These are phyloP conservation scores for Sylvilagus bachmani DNA, from an alignment of 2,113 vertebrate species.

Conservation along the genomic window DNA sequence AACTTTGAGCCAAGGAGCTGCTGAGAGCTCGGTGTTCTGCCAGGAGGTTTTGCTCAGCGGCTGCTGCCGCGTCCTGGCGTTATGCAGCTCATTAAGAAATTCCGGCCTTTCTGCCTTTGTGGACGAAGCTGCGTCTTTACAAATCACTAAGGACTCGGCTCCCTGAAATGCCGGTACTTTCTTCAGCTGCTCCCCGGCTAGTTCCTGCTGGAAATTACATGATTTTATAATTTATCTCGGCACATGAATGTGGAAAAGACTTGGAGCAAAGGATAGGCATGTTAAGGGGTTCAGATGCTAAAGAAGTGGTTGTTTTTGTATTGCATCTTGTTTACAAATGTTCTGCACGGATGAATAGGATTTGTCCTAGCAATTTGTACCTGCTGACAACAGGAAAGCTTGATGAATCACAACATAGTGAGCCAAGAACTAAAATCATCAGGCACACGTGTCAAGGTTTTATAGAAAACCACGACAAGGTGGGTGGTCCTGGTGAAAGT, in stretches of 20 bases:
- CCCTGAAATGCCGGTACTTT: slow-evolving; percentile 3
- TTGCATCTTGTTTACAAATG: neutral
- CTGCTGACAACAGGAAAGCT: neutral
- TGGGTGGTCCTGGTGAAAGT: neutral
- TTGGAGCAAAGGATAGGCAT: neutral
- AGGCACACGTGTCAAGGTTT: neutral
- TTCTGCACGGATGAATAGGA: neutral
- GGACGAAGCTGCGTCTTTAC: neutral
- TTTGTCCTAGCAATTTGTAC: neutral
- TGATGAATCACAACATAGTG: neutral
- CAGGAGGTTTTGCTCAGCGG: neutral
- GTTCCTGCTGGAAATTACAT: neutral
- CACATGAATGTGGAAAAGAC: neutral
- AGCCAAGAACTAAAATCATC: neutral
- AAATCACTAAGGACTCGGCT: neutral
- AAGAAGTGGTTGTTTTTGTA: neutral
- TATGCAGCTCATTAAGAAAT: neutral
- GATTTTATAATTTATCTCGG: neutral
- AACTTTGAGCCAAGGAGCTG: neutral
- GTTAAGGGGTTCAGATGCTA: neutral
- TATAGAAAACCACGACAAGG: neutral
- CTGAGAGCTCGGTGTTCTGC: neutral
- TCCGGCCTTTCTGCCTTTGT: neutral
- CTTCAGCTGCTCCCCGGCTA: neutral
- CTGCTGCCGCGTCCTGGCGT: neutral